phyloP scores from a whole-genome alignment of 1,140 invertebrate genomes.

The Eumaeus atala region DNA sequence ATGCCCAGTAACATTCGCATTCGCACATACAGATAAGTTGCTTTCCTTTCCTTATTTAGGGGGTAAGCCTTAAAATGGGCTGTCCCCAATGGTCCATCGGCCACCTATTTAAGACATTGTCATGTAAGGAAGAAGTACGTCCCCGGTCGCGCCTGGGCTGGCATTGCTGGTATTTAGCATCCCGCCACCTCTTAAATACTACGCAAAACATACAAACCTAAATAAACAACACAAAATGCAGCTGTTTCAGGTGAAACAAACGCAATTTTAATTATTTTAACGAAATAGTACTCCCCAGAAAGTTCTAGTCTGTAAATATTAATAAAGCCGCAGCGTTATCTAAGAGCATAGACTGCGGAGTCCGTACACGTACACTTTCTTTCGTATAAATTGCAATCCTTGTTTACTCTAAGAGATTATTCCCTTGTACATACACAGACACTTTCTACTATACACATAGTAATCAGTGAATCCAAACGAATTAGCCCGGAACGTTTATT shows the following conservation, averaged over 20 bases:
- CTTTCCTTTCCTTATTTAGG: too few relatives aligned
- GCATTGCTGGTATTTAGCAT: too few relatives aligned
- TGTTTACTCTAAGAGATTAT: conserved; percentile 53
- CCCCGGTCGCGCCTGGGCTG: too few relatives aligned
- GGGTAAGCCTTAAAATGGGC: too few relatives aligned
- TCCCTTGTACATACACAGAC: conserved; percentile 33
- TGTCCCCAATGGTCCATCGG: too few relatives aligned
- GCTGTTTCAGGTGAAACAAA: conserved; percentile 19
- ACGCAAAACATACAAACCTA: not conserved
- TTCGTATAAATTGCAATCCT: conserved; percentile 45
- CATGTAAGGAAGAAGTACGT: too few relatives aligned
- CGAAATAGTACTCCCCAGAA: conserved; percentile 18
- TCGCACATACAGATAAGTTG: too few relatives aligned
- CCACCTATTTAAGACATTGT: too few relatives aligned
- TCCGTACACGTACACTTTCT: conserved; percentile 34
- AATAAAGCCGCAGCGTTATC: conserved; percentile 29
- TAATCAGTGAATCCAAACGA: conserved; percentile 8
- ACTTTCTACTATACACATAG: conserved; percentile 20
- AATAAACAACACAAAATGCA: conserved; percentile 3
- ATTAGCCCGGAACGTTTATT: conserved; percentile 10
- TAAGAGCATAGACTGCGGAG: conserved; percentile 23
- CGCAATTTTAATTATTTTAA: conserved; percentile 28
- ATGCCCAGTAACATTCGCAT: too few relatives aligned
- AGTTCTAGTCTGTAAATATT: conserved; percentile 29
- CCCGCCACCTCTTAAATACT: too few relatives aligned